Percentiles rank a stretch among this genome's conserved stretches.
phyloP scores from a whole-genome alignment of 2,888 invertebrate species.

The Liposcelis brunnea region DNA sequence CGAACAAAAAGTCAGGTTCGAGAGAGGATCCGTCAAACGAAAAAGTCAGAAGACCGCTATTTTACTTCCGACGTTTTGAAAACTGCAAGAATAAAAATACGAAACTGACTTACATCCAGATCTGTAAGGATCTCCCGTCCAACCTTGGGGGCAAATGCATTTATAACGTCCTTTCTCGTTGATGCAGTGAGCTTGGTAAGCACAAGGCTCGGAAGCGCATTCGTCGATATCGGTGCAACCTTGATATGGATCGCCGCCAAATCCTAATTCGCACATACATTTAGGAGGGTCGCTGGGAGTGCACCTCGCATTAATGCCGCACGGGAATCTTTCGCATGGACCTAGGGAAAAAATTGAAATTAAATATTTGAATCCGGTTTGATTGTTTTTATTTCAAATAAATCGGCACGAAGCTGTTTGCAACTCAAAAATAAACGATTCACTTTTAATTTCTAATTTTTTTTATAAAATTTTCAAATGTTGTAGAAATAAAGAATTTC shows the following conservation, averaged over 20 bases:
- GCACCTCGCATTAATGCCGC: constrained; percentile 80
- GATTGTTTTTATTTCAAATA: constrained; percentile 65
- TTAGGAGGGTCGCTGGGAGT: constrained; percentile 76
- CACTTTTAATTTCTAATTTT: too few relatives aligned
- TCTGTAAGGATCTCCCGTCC: constrained; percentile 71
- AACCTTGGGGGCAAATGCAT: constrained; percentile 69
- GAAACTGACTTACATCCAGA: constrained; percentile 62
- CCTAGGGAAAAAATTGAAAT: constrained; percentile 21
- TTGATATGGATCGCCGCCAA: constrained; percentile 67
- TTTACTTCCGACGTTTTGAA: too few relatives aligned
- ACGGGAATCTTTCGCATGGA: constrained; percentile 77
- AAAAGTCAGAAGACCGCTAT: too few relatives aligned
- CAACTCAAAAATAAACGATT: too few relatives aligned
- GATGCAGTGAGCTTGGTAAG: constrained; percentile 72
- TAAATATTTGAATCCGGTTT: constrained; percentile 38
- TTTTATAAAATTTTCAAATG: too few relatives aligned
- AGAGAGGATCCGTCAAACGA: too few relatives aligned
- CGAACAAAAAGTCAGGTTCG: too few relatives aligned
- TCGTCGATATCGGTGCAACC: constrained; percentile 78
- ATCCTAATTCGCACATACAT: constrained; percentile 76
- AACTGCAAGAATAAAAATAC: too few relatives aligned
- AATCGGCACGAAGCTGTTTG: constrained; percentile 48
- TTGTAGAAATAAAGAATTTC: too few relatives aligned
- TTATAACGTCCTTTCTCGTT: constrained; percentile 73
- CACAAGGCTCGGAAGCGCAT: constrained; percentile 68